phyloP scores from a whole-genome alignment of 2,113 vertebrate species.

The Urocolius indicus region DNA sequence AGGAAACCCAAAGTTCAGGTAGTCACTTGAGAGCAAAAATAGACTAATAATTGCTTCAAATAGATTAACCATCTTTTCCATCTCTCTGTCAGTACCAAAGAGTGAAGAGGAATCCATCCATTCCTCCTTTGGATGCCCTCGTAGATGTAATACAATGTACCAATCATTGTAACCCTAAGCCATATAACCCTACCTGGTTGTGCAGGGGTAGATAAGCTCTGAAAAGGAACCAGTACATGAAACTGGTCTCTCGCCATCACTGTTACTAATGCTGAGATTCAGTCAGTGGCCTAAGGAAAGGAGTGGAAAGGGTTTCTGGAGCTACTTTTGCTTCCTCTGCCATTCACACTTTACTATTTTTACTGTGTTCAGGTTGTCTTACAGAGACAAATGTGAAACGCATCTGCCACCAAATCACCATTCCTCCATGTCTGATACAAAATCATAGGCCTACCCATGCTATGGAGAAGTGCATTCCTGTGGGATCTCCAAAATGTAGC shows the following conservation, averaged over 20 bases:
- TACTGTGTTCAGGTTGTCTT: not conserved
- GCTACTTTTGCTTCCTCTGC: not conserved
- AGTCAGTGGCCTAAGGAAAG: not conserved
- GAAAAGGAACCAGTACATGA: not conserved
- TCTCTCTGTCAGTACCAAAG: not conserved
- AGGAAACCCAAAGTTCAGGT: not conserved
- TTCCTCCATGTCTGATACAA: not conserved
- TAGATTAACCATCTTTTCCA: not conserved
- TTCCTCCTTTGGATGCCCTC: not conserved
- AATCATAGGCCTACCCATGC: not conserved
- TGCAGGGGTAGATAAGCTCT: not conserved
- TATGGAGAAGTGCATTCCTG: not conserved
- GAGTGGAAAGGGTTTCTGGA: not conserved
- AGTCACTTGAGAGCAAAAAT: not conserved
- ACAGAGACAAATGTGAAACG: not conserved
- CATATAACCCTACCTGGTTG: not conserved
- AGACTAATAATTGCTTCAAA: not conserved
- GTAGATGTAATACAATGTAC: not conserved
- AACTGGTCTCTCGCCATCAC: not conserved
- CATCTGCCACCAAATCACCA: not conserved
- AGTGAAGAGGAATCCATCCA: not conserved
- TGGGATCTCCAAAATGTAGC: not conserved
- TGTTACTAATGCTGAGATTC: not conserved
- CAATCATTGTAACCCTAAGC: not conserved
- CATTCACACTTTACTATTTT: not conserved